Conservation (phyloP, 2,888 invertebrate genomes). For the Hesperia comma region DNA sequence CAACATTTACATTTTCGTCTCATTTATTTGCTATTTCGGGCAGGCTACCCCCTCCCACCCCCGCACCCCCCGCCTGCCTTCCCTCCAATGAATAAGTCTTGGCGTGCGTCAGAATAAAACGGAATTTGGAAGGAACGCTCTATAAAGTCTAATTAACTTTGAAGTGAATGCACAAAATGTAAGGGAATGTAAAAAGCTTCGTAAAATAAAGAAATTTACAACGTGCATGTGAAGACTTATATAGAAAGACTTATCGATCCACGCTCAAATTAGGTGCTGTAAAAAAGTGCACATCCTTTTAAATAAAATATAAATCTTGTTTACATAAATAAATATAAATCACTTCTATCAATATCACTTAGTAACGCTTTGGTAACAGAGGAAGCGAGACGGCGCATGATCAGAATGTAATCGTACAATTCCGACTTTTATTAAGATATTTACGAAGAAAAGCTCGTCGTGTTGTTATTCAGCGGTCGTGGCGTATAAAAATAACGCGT, state of each 20-base stretch:
- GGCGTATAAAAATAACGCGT: conserved; percentile 78
- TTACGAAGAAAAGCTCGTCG: conserved; percentile 70
- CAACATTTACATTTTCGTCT: conserved; percentile 85
- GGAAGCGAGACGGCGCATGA: conserved; percentile 74
- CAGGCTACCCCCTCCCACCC: conserved; percentile 57
- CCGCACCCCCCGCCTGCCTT: conserved; percentile 57
- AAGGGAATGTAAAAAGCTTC: conserved; percentile 76
- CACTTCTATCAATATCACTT: conserved; percentile 65
- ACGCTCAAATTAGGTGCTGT: conserved; percentile 41
- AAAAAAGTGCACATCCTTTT: conserved; percentile 61
- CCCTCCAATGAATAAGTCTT: conserved; percentile 80
- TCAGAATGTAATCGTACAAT: conserved; percentile 76
- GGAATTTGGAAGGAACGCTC: conserved; percentile 83
- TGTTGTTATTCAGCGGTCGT: conserved; percentile 77
- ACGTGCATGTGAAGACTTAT: conserved; percentile 41
- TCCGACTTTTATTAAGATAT: conserved; percentile 78
- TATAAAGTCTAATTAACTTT: conserved; percentile 84
- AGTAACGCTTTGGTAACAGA: conserved; percentile 62
- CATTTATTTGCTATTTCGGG: conserved; percentile 84
- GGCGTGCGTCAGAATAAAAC: conserved; percentile 79
- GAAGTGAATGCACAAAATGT: conserved; percentile 79
- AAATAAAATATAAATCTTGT: conserved; percentile 69
- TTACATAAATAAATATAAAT: conserved; percentile 63
- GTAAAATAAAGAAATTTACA: conserved; percentile 66
- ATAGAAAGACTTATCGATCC: not conserved